Base-by-base conservation (phyloP, 2,797 vertebrate species). In the Nannoperca australis region DNA sequence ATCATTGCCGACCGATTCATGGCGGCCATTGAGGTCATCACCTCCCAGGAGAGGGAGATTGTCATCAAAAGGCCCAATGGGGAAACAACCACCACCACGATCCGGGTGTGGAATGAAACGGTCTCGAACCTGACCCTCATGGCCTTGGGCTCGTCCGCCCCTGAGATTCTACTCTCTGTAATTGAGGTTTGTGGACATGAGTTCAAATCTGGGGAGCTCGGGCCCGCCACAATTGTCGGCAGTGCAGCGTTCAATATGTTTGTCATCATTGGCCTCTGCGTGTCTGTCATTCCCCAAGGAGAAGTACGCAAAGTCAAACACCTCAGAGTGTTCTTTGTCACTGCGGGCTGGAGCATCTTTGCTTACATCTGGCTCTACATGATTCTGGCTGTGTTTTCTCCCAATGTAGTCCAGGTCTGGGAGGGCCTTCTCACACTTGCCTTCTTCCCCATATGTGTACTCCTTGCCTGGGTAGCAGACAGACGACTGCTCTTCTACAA, bases 161-260 rank as follows among this genome's bases (percentile, higher is more conserved):
- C 98, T 0, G 98, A 99, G 95, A 99, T 99, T 87, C 88, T 99
- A 90, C 96, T 99, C 51, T 97, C 98, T 27, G 90, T 99, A 56
- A 99, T 99, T 73, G 98, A 99, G 89, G 96, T 99, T 2, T 98
- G 97, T 64, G 98, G 98, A 78, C 98, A 99, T 9, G 96, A 93
- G 11, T 99, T 99, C 82, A 81, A 96, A 74, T 96, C 98, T n/a
- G 98, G 98, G 7, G 95, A 97, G 54, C 95, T 99, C 9, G 98
- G 98, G 32, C 98, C 98, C 0, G 94, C 97, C 24, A 99, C 98
- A 22, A 98, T 99, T 1, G 98, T 99, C 4, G 98, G 98, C 88
- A 99, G 98, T 0, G 98, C 98, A 14, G 97, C 98, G 73, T 99
- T 99, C 93, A 99, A 99, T 88, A 99, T 99, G 98, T 99, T 99